These are phyloP conservation scores for Arrhopalites spinosus DNA, from an alignment of 2,888 invertebrate species.

Conservation along the genomic window DNA sequence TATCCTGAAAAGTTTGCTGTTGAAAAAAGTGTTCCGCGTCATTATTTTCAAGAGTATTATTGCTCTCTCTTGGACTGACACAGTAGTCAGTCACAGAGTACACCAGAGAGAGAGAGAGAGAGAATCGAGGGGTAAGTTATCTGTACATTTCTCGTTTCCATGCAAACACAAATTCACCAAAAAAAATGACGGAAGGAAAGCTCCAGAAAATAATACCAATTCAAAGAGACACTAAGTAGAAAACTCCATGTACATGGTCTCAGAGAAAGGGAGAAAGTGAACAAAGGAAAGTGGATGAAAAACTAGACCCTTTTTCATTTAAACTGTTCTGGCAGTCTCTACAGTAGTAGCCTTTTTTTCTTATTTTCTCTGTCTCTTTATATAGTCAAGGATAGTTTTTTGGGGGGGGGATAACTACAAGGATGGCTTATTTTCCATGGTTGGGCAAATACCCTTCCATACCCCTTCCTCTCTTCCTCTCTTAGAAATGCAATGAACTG, in stretches of 20 bases:
- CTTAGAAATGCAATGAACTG: neutral
- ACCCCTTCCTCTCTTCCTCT: neutral
- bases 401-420: too few species aligned
- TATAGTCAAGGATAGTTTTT: too few species aligned
- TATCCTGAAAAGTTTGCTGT: conserved; percentile 36
- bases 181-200: too few species aligned
- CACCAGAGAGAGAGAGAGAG: neutral
- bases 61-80: conserved; percentile 18
- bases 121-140: neutral
- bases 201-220: too few species aligned
- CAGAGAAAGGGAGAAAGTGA: too few species aligned
- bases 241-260: too few species aligned
- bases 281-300: conserved; percentile 21
- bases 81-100: neutral
- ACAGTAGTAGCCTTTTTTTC: conserved; percentile 33
- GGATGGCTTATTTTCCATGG: neutral
- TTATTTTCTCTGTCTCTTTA: conserved; percentile 31
- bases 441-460: neutral
- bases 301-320: conserved; percentile 41
- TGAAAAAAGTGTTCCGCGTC: conserved; percentile 41
- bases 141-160: too few species aligned
- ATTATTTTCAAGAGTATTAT: conserved; percentile 41
- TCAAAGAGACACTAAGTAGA: too few species aligned
- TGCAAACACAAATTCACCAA: too few species aligned
- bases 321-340: conserved; percentile 37